A percentile compares a stretch with the other conserved stretches of the same genome.
These are phyloP conservation scores for Bombus ignitus DNA, from an alignment of 1,140 invertebrate genomes.

Conservation along the genomic window DNA sequence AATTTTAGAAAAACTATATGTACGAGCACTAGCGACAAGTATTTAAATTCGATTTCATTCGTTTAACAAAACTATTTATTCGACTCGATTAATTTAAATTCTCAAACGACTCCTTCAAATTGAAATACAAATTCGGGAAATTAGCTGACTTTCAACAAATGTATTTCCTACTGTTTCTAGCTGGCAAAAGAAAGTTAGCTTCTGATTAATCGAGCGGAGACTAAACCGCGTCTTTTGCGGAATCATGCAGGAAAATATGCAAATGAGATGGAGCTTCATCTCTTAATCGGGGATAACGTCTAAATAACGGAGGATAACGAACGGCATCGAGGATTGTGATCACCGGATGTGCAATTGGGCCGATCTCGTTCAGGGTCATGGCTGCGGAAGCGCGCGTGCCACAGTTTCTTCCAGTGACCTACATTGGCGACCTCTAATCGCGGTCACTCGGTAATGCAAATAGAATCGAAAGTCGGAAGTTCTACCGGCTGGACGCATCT, in stretches of 20 bases:
- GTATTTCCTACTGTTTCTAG: not conserved
- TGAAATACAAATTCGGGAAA: not conserved
- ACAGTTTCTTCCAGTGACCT: slow-evolving; percentile 55
- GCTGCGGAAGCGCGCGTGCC: slow-evolving; percentile 29
- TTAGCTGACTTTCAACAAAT: not conserved
- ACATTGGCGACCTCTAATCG: slow-evolving; percentile 43
- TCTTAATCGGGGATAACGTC: not conserved
- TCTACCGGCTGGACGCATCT: not conserved
- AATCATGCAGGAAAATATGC: not conserved
- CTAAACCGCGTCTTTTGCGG: not conserved
- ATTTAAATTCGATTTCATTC: not conserved
- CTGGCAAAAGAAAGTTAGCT: not conserved
- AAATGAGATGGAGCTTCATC: not conserved
- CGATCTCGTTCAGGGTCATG: slow-evolving; percentile 55
- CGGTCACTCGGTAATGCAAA: slow-evolving; percentile 37
- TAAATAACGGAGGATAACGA: not conserved
- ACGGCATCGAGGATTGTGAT: not conserved
- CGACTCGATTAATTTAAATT: not conserved
- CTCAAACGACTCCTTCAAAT: not conserved
- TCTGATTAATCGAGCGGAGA: not conserved
- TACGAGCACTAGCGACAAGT: not conserved
- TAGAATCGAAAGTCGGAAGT: slow-evolving; percentile 13
- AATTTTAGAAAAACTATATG: not conserved
- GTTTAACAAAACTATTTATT: not conserved
- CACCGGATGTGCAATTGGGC: slow-evolving; percentile 33